Percentiles rank a stretch among this genome's conserved stretches.
phyloP scores from a whole-genome alignment of 2,888 invertebrate genomes.

The Gymnoscelis rufifasciata region DNA sequence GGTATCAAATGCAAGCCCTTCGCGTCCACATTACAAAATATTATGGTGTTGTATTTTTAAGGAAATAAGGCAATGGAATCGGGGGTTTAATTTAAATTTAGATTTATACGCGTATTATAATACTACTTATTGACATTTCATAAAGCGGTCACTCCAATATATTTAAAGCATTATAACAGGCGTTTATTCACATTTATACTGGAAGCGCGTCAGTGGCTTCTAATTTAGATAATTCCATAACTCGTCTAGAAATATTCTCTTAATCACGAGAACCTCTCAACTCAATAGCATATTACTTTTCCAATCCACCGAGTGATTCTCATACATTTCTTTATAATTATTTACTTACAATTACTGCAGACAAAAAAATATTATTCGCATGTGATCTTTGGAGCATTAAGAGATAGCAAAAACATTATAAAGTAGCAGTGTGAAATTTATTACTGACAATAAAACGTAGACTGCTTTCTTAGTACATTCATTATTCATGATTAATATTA shows the following conservation, averaged over 20 bases:
- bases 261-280: slow-evolving; percentile 1
- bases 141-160: too few species aligned
- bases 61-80: too few species aligned
- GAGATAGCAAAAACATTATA: slow-evolving; percentile 8
- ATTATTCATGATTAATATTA: slow-evolving; percentile 18
- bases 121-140: too few species aligned
- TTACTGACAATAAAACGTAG: slow-evolving; percentile 21
- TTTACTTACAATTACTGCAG: neutral
- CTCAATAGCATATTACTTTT: neutral
- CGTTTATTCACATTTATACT: too few species aligned
- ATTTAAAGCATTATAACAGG: too few species aligned
- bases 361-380: slow-evolving; percentile 7
- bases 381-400: slow-evolving; percentile 16
- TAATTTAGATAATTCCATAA: neutral
- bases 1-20: too few species aligned
- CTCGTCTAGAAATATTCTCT: neutral
- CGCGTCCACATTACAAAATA: too few species aligned
- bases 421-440: slow-evolving; percentile 16
- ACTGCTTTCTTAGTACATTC: slow-evolving; percentile 30
- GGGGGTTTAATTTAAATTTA: too few species aligned
- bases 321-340: slow-evolving; percentile 3
- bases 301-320: neutral
- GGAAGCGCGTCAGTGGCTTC: too few species aligned
- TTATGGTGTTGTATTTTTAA: too few species aligned
- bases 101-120: too few species aligned